Evolutionary conservation across 2,797 vertebrate species (phyloP).

Genomic region (Margarornis squamiger): DNA sequence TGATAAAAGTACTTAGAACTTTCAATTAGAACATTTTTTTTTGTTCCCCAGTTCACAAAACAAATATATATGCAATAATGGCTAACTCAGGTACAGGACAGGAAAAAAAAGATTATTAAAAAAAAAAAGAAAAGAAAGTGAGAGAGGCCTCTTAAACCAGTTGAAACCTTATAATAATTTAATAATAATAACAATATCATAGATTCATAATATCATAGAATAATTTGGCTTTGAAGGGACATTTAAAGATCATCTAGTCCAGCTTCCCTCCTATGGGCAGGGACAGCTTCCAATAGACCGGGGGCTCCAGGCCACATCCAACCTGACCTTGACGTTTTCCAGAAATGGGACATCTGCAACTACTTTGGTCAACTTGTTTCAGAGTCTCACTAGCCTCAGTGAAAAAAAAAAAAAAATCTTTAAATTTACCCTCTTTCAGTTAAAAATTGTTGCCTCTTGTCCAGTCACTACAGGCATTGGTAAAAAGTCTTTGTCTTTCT

Average conservation of each 20-base stretch:
- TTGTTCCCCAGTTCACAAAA: not conserved
- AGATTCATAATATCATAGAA: not conserved
- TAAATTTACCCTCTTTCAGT: not conserved
- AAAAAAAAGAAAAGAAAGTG: not conserved
- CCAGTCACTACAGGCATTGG: not conserved
- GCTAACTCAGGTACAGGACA: not conserved
- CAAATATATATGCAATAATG: not conserved
- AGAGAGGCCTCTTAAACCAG: not conserved
- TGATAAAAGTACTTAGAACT: not conserved
- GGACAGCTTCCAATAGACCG: not conserved
- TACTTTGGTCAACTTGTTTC: not conserved
- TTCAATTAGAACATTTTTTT: not conserved
- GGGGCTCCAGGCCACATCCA: not conserved
- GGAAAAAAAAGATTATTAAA: not conserved
- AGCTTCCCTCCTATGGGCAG: not conserved
- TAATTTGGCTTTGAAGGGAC: not conserved
- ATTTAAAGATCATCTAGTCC: not conserved
- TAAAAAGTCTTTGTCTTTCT: not conserved
- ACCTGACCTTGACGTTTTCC: not conserved
- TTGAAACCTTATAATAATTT: not conserved
- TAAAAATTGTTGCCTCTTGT: not conserved
- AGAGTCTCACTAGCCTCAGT: fast-evolving
- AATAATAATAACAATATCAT: not conserved
- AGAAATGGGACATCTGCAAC: not conserved
- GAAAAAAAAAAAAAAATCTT: not conserved